Evolutionary conservation across 30 jellyfish, hydroid and myxozoan species (phyloP).

Genomic region (Turritopsis dohrnii): DNA sequence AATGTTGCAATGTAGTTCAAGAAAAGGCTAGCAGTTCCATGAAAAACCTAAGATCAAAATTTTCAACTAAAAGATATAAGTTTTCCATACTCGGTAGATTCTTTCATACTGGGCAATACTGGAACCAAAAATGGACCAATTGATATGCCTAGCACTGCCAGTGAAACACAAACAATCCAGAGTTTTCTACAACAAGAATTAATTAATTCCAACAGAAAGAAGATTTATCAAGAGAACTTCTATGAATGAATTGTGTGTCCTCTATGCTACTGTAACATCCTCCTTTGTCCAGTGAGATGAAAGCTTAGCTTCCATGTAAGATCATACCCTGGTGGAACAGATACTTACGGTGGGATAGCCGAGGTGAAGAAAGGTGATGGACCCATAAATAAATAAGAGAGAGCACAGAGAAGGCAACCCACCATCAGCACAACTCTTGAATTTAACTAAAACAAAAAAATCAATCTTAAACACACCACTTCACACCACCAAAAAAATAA

Average conservation of each 20-base stretch:
- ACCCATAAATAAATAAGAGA: constrained; percentile 51
- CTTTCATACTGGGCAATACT: constrained; percentile 56
- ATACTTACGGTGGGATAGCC: constrained; percentile 38
- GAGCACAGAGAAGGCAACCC: constrained; percentile 32
- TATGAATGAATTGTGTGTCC: too few relatives aligned
- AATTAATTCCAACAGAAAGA: not conserved
- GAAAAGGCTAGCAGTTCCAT: not conserved
- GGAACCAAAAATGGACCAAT: constrained; percentile 68
- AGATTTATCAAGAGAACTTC: too few relatives aligned
- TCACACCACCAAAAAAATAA: too few relatives aligned
- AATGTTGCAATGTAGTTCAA: too few relatives aligned
- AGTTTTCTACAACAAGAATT: constrained; percentile 23
- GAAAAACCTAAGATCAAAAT: not conserved
- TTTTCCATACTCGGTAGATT: constrained; percentile 40
- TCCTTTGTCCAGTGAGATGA: too few relatives aligned
- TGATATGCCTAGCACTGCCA: constrained; percentile 54
- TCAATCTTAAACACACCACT: too few relatives aligned
- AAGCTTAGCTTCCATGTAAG: too few relatives aligned
- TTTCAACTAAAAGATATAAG: not conserved
- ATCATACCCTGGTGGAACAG: not conserved
- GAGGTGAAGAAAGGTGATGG: constrained; percentile 62
- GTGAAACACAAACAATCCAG: constrained; percentile 59
- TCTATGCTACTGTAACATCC: too few relatives aligned
- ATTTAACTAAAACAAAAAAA: constrained; percentile 14
- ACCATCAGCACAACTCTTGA: constrained; percentile 22